These are phyloP conservation scores for Amaurobius ferox DNA, from an alignment of 2,888 invertebrate species.

Conservation along the genomic window DNA sequence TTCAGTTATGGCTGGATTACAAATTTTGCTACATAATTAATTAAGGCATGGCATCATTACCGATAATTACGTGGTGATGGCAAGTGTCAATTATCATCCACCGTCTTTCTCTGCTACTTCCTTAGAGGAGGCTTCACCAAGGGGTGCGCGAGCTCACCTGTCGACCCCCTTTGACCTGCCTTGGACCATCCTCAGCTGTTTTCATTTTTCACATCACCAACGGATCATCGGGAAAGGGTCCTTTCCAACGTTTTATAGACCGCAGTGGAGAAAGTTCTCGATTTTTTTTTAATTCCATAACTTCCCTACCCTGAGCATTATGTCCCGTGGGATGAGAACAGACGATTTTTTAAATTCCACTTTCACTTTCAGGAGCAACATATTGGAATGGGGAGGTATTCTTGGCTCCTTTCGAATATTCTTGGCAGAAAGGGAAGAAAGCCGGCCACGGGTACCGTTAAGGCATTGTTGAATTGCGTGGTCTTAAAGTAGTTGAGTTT, in stretches of 20 bases:
- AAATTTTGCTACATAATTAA: too few species aligned
- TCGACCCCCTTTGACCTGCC: slow-evolving; percentile 67
- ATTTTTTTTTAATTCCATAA: slow-evolving; percentile 6
- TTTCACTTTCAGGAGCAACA: slow-evolving; percentile 67
- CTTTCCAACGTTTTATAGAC: slow-evolving; percentile 53
- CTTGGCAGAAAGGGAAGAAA: neutral
- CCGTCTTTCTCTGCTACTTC: neutral
- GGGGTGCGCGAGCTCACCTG: slow-evolving; percentile 40
- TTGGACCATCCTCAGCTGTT: slow-evolving; percentile 68
- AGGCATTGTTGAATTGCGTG: neutral
- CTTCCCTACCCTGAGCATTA: slow-evolving; percentile 19
- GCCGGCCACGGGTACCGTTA: neutral
- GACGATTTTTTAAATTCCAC: slow-evolving; percentile 20
- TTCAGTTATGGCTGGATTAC: too few species aligned
- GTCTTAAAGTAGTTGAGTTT: neutral
- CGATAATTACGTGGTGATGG: too few species aligned
- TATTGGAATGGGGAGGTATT: slow-evolving; percentile 43
- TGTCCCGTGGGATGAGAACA: slow-evolving; percentile 25
- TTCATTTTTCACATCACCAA: slow-evolving; percentile 64
- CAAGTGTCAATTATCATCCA: neutral
- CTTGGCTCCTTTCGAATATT: neutral
- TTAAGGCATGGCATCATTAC: too few species aligned
- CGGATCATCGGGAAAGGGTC: slow-evolving; percentile 51
- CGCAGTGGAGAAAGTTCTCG: slow-evolving; percentile 44
- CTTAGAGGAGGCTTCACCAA: neutral